phyloP scores from a whole-genome alignment of 2,888 invertebrate genomes.

The Heteromyza rotundicornis region DNA sequence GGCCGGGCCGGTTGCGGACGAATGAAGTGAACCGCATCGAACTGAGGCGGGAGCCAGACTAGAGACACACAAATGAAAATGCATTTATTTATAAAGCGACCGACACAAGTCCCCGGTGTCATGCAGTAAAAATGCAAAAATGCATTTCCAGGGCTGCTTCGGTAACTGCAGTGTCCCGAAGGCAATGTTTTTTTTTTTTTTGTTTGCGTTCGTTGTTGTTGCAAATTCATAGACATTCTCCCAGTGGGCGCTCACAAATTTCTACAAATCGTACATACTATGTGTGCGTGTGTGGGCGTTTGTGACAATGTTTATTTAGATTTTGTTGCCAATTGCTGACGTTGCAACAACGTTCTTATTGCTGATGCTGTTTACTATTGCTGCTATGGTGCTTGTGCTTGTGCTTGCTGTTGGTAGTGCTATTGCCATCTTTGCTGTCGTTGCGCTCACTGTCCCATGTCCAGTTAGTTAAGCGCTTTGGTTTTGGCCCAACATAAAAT shows the following conservation, averaged over 20 bases:
- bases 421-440: conserved; percentile 24
- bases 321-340: conserved; percentile 57
- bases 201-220: background rate
- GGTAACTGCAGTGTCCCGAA: too few relatives aligned
- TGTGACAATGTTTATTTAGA: conserved; percentile 55
- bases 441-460: conserved; percentile 20
- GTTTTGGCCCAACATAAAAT: conserved; percentile 12
- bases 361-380: background rate
- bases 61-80: conserved; percentile 37
- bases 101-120: conserved; percentile 39
- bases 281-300: conserved; percentile 24
- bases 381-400: conserved; percentile 1
- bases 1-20: too few relatives aligned
- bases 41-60: background rate
- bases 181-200: too few relatives aligned
- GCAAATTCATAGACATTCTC: background rate
- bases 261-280: background rate
- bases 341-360: conserved; percentile 41
- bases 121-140: background rate
- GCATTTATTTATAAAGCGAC: conserved; percentile 45
- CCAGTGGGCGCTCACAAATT: background rate
- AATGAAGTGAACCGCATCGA: too few relatives aligned
- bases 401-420: conserved; percentile 21
- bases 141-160: background rate
- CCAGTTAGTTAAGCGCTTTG: background rate